Evolutionary conservation across 1,140 invertebrate species (phyloP), one percentile per base, ranked within the genome.

Genomic region (Aphaenogaster ashmeadi): DNA sequence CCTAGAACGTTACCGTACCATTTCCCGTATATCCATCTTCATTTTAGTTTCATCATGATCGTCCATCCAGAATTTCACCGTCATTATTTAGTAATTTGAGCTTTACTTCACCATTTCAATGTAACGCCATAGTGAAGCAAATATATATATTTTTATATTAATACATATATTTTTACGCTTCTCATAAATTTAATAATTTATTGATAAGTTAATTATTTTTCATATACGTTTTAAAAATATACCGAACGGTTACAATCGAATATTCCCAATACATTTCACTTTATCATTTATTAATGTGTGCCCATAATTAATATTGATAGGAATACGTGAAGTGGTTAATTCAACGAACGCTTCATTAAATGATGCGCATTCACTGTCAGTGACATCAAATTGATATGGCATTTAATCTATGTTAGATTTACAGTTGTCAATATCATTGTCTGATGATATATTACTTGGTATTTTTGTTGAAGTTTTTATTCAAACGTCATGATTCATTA

Each of bases 1-100:
- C 50, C 74, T 79, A 86, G 74, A 38, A 79, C 83, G 83, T 79
- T 86, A 86, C 47, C 6, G 27, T 75, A 72, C 71, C 38, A 79
- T 86, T 86, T 86, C 62, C 50, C 62, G 74, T 79, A 54, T 66
- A 86, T 86, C 83, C 56, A 86, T 86, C 83, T 86, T 86, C 83
- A 86, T 86, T 86, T 84, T 62, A 72, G 52, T 83, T 83, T 47
- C 41, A 83, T 72, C 69, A 44, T 60, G 33, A 75, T 50, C 69
- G 80, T 84, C 69, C 69, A 36, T 84, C 56, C 33, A 60, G 47
- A 64, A 71, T 79, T 86, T 80, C n/a, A 33, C 41, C 44, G 52
- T 47, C 60, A 80, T 78, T 80, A 79, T 86, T 66, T 86, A 18
- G 33, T 80, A 67, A 86, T 58, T 52, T 44, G 50, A 64, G 36